Evolutionary conservation across 2,888 invertebrate species (phyloP).

Genomic region (Scaptomyza cyrtandrae): DNA sequence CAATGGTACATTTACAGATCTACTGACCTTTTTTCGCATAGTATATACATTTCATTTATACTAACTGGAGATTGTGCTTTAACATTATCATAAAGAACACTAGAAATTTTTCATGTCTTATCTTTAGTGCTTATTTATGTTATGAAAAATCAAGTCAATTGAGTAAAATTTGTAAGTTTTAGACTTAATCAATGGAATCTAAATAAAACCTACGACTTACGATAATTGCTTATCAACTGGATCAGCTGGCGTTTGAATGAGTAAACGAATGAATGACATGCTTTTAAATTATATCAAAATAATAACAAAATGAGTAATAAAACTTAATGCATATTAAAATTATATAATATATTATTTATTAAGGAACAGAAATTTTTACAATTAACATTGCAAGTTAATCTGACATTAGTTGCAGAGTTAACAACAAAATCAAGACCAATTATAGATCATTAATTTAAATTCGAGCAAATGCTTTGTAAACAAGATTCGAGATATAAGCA

Average conservation of each 20-base stretch:
- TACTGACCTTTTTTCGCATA: background rate
- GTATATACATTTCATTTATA: background rate
- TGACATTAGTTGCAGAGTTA: conserved; percentile 36
- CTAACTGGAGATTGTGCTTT: conserved; percentile 1
- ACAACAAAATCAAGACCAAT: conserved; percentile 35
- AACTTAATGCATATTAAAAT: conserved; percentile 56
- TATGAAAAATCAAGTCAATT: too few relatives aligned
- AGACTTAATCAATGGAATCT: too few relatives aligned
- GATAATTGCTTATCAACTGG: background rate
- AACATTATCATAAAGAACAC: too few relatives aligned
- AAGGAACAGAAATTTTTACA: conserved; percentile 73
- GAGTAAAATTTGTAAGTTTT: too few relatives aligned
- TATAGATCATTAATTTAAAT: conserved; percentile 49
- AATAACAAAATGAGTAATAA: conserved; percentile 41
- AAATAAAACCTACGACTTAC: background rate
- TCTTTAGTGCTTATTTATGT: too few relatives aligned
- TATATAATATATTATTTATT: conserved; percentile 66
- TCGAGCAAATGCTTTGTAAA: conserved; percentile 59
- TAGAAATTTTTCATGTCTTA: too few relatives aligned
- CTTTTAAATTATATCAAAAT: conserved; percentile 36
- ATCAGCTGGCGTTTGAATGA: conserved; percentile 23
- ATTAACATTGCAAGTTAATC: conserved; percentile 65
- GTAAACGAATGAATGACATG: conserved; percentile 43
- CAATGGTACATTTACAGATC: too few relatives aligned
- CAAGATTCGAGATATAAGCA: conserved; percentile 45